Evolutionary conservation across 2,888 invertebrate species (phyloP).

Genomic region (Xanthostigma xanthostigma): DNA sequence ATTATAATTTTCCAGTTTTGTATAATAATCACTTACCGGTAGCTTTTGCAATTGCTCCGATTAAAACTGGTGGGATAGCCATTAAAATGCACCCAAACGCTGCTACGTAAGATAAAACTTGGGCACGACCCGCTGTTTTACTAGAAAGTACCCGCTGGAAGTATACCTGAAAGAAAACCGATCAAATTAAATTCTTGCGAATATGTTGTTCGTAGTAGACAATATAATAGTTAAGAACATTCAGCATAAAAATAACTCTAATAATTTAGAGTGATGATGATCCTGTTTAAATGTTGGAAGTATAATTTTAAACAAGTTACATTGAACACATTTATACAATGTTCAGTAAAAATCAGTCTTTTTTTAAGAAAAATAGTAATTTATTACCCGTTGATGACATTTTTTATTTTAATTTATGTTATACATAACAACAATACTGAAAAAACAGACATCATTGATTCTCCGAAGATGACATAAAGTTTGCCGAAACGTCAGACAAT

Average conservation of each 20-base stretch:
- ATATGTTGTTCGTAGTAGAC: not conserved
- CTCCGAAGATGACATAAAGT: too few species aligned
- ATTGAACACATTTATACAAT: too few species aligned
- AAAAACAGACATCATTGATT: too few species aligned
- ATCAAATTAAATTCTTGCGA: not conserved
- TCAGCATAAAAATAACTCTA: not conserved
- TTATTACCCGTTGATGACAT: too few species aligned
- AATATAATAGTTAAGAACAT: not conserved
- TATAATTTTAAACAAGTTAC: too few species aligned
- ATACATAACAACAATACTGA: too few species aligned
- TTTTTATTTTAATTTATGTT: too few species aligned
- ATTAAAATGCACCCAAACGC: conserved; percentile 90
- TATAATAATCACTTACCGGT: conserved; percentile 31
- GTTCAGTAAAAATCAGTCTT: too few species aligned
- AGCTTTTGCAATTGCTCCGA: conserved; percentile 92
- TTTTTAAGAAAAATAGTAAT: too few species aligned
- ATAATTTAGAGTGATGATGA: too few species aligned
- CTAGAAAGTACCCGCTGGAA: conserved; percentile 96
- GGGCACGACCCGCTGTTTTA: conserved; percentile 85
- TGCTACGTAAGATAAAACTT: conserved; percentile 88
- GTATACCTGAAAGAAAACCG: conserved; percentile 52
- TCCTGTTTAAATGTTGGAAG: too few species aligned
- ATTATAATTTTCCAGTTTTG: not conserved
- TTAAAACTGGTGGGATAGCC: conserved; percentile 93
- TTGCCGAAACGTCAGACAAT: too few species aligned